Conservation (phyloP, 1,140 invertebrate genomes). For the Chelonus insularis region DNA sequence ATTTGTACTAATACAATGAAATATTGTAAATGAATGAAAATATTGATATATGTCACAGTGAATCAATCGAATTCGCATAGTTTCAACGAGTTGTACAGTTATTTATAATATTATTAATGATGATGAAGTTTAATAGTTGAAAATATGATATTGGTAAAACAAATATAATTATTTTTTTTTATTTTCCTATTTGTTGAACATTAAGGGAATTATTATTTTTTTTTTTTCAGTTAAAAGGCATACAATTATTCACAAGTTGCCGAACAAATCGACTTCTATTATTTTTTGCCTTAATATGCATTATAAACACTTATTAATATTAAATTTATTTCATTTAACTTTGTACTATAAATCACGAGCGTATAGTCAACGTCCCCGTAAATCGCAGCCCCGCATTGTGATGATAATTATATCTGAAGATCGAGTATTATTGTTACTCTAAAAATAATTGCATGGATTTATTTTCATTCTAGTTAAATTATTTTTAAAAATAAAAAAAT, state of each 20-base stretch:
- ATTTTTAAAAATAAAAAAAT: too few relatives aligned
- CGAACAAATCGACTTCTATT: too few relatives aligned
- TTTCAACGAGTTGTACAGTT: conserved; percentile 2
- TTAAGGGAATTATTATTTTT: too few relatives aligned
- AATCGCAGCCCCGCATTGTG: conserved; percentile 44
- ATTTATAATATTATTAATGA: neutral
- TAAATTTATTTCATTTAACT: conserved; percentile 33
- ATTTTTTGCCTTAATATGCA: conserved; percentile 21
- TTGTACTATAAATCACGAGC: conserved; percentile 57
- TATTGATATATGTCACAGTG: conserved; percentile 36
- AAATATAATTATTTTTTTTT: too few relatives aligned
- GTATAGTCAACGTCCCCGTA: conserved; percentile 36
- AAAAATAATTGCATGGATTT: too few relatives aligned
- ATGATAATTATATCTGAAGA: conserved; percentile 28
- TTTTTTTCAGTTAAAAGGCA: too few relatives aligned
- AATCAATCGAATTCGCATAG: conserved; percentile 1
- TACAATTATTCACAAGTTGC: too few relatives aligned
- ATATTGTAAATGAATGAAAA: conserved; percentile 36
- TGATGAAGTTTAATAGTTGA: too few relatives aligned
- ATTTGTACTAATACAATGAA: conserved; percentile 53
- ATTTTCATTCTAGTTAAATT: too few relatives aligned
- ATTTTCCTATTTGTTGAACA: too few relatives aligned
- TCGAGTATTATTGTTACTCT: too few relatives aligned
- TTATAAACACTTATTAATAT: neutral
- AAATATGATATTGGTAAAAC: too few relatives aligned